Evolutionary conservation across 2,888 invertebrate genomes (phyloP), one percentile per base, ranked within the genome.

Genomic region (Polietes domitor): DNA sequence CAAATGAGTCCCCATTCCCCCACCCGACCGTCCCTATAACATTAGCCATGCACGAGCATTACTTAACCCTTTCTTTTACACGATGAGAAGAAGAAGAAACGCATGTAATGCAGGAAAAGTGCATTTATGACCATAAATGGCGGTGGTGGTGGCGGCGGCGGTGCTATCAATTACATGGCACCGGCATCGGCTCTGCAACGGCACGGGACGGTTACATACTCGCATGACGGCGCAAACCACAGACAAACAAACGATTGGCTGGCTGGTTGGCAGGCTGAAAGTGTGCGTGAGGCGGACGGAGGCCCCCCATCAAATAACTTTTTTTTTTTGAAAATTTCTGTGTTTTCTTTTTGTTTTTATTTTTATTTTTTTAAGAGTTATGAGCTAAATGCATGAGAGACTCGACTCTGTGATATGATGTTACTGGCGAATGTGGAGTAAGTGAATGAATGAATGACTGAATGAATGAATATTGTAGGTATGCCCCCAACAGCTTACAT

Each of bases 51-150:
- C n/a, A 47, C 47, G n/a, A 58, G 15, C 15, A 10, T 58, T 58
- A 58, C 26, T 26, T 58, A 58, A 58, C 58, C 58, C 58, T 58
- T 58, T 58, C 58, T 58, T 58, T 58, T 58, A 50, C n/a, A 37
- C 24, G 53, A 19, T 15, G 26, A 58, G 26, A 5, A 1, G 19
- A 32, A 32, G n/a, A 50, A n/a, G 50, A 50, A 58, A 26, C 15
- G 26, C 19, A 41, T 41, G 15, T 2, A 65, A 65, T 65, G 24
- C 68, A 68, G 68, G 68, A 43, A 68, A 68, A 68, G 21, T 68
- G 68, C 68, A 68, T 68, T 68, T 68, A 68, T 68, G 43, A 68
- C 68, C 41, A 68, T 68, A 68, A 68, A 43, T 24, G 24, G 68
- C 19, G 37, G 65, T 61, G 68, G 28, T 17, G 63, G 28, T n/a